These are phyloP conservation scores for Blastobasis lacticolella DNA, from an alignment of 2,888 invertebrate species.

Conservation along the genomic window DNA sequence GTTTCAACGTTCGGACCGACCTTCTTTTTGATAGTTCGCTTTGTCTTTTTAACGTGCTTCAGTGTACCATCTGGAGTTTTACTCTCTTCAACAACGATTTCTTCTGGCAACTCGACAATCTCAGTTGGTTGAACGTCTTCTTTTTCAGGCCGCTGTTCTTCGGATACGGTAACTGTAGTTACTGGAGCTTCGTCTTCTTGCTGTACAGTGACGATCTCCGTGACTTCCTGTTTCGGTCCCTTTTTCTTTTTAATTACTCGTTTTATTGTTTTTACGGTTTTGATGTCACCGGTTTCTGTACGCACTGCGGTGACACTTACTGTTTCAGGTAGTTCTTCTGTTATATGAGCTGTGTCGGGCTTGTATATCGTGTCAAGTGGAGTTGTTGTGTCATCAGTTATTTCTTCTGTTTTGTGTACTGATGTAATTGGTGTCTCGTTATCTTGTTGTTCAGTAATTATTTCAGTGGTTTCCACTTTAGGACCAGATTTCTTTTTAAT, in stretches of 20 bases:
- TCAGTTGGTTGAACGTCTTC: slow-evolving; percentile 27
- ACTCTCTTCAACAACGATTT: slow-evolving; percentile 12
- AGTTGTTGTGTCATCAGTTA: slow-evolving; percentile 28
- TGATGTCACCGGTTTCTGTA: slow-evolving; percentile 18
- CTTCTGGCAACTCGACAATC: slow-evolving; percentile 19
- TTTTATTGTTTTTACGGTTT: slow-evolving; percentile 27
- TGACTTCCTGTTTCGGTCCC: slow-evolving; percentile 37
- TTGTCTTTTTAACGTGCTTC: slow-evolving; percentile 14
- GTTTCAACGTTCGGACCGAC: slow-evolving; percentile 13
- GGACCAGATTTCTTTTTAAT: slow-evolving; percentile 26
- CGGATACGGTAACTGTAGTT: slow-evolving; percentile 12
- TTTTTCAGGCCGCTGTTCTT: slow-evolving; percentile 15
- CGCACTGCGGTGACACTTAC: slow-evolving; percentile 22
- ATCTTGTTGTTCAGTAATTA: slow-evolving; percentile 13
- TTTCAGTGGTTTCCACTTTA: slow-evolving; percentile 18
- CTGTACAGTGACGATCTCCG: slow-evolving; percentile 39
- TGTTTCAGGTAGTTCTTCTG: slow-evolving; percentile 19
- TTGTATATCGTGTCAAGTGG: slow-evolving; percentile 14
- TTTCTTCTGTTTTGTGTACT: slow-evolving; percentile 24
- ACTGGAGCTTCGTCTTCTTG: slow-evolving; percentile 26
- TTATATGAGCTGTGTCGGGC: slow-evolving; percentile 25
- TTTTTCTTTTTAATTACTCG: slow-evolving; percentile 32
- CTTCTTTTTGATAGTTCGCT: slow-evolving; percentile 16
- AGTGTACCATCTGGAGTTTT: slow-evolving; percentile 14
- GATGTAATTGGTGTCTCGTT: slow-evolving; percentile 34